Percentiles rank a stretch among this genome's conserved stretches.
Conservation (phyloP, 2,797 vertebrate species). For the Coluber constrictor region DNA sequence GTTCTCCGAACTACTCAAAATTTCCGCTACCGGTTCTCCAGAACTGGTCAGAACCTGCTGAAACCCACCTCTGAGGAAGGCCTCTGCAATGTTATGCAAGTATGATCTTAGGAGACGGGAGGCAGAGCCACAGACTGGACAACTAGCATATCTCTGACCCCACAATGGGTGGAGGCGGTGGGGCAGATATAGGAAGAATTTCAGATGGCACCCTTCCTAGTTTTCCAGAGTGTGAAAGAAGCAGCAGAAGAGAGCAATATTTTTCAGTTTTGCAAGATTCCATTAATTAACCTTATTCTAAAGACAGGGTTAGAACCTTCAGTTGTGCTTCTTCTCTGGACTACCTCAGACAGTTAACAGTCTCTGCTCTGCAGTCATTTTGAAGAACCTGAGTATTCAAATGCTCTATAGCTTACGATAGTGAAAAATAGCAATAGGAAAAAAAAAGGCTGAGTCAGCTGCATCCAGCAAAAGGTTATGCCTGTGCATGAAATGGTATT, state of each 20-base stretch:
- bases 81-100: neutral
- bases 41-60: too few species aligned
- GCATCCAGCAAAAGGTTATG: neutral
- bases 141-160: neutral
- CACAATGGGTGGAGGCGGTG: neutral
- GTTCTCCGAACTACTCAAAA: too few species aligned
- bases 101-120: neutral
- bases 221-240: neutral
- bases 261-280: neutral
- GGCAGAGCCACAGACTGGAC: neutral
- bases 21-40: too few species aligned
- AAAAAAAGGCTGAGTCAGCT: neutral
- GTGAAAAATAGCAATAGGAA: conserved; percentile 20
- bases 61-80: neutral
- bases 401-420: neutral
- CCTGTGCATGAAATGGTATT: neutral
- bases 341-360: neutral
- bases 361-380: neutral
- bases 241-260: neutral
- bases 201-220: neutral
- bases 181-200: neutral
- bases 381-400: neutral
- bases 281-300: neutral
- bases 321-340: neutral
- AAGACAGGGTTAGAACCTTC: neutral